Conservation (phyloP, 92 coral and sea anemone species). For the Desmophyllum pertusum region DNA sequence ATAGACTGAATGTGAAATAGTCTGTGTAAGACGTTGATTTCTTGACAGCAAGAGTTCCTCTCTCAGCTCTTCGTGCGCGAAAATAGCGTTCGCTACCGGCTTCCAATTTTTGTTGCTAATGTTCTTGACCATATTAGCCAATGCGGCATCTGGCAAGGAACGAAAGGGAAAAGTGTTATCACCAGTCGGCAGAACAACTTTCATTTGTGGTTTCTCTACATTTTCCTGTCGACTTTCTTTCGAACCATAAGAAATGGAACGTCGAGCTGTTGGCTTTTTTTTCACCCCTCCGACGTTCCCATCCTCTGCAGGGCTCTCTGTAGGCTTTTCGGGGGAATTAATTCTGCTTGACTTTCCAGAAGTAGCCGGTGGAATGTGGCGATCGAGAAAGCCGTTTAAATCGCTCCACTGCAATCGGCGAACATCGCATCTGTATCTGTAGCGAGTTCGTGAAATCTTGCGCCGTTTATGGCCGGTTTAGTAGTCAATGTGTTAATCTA, state of each 20-base stretch:
- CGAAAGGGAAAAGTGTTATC: conserved; percentile 18
- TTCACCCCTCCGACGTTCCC: background rate
- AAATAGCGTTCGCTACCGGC: conserved; percentile 28
- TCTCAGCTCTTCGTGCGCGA: conserved; percentile 15
- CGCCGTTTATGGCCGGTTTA: too few relatives aligned
- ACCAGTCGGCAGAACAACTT: background rate
- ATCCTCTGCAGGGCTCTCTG: background rate
- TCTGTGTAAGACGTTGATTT: too few relatives aligned
- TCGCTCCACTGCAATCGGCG: background rate
- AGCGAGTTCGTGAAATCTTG: background rate
- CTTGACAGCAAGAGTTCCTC: conserved; percentile 1
- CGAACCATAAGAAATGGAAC: background rate
- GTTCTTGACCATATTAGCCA: too few relatives aligned
- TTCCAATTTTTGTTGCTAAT: conserved; percentile 31
- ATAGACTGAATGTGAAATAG: too few relatives aligned
- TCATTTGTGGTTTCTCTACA: too few relatives aligned
- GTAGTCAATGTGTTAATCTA: too few relatives aligned
- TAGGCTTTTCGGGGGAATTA: background rate
- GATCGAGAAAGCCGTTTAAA: conserved; percentile 19
- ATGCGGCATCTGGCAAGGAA: background rate
- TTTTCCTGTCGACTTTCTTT: background rate
- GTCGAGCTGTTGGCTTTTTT: background rate
- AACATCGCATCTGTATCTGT: background rate
- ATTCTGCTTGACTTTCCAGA: conserved; percentile 5
- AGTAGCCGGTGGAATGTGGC: conserved; percentile 34